Evolutionary conservation across 2,888 invertebrate genomes (phyloP), one percentile per base, ranked within the genome.

Genomic region (Agrochola macilenta): DNA sequence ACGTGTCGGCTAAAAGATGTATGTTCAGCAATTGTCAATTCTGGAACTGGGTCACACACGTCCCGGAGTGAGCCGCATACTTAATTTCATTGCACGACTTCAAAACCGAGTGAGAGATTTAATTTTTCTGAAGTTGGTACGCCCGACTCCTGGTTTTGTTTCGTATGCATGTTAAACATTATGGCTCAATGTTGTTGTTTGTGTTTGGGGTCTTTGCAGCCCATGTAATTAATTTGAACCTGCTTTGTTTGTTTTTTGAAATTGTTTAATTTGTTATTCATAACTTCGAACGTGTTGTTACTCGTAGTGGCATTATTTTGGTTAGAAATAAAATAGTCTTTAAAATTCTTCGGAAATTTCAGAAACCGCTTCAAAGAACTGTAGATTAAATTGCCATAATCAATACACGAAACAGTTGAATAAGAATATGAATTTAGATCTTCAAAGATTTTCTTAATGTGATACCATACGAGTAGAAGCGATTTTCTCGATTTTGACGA

Each of bases 21-120:
- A 86, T 88, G 87, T 88, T 89, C 90, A 89, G 85, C 88, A 82
- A 87, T 90, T 90, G 89, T 89, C 89, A 88, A 83, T 82, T 86
- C 82, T 78, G 78, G 76, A 91, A 90, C 84, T 90, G 71, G 91
- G 92, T 92, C 91, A 90, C 84, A 87, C 73, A 76, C 76, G 46
- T 76, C 79, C 82, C 69, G 58, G 82, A 82, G 83, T 77, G 78
- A n/a, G 58, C 78, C 81, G 89, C 89, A 91, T 91, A 89, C 90
- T 89, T 92, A 90, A 92, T 92, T 90, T 88, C 85, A 89, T 89
- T 90, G 86, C 88, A 88, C 83, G 79, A 78, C 65, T 84, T 58
- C 64, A 63, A 75, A 84, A 81, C 78, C 70, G 63, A 63, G 82
- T 82, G 63, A 76, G 78, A 64, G 76, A 78, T 85, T 84, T 75